These are phyloP conservation scores for Phasianus colchicus DNA, from an alignment of 2,113 vertebrate species.

Conservation along the genomic window DNA sequence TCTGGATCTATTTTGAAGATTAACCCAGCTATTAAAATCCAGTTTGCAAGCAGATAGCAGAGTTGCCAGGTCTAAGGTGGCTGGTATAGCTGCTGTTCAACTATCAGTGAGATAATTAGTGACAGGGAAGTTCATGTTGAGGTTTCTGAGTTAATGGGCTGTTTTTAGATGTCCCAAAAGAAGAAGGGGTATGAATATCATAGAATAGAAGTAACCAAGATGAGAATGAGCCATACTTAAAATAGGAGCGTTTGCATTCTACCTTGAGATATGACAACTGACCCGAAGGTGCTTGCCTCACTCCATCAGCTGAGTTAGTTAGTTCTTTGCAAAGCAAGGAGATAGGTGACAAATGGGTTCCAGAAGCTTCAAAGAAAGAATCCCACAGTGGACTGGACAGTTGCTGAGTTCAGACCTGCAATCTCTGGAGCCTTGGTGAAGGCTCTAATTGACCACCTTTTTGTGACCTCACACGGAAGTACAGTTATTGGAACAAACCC, in stretches of 20 bases:
- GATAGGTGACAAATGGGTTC: neutral
- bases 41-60: neutral
- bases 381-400: neutral
- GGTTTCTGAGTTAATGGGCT: neutral
- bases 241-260: neutral
- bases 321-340: neutral
- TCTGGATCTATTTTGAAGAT: neutral
- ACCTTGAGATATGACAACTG: neutral
- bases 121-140: neutral
- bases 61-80: neutral
- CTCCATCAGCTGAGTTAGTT: fast-evolving
- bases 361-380: neutral
- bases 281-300: neutral
- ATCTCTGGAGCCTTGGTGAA: neutral
- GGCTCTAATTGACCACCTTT: neutral
- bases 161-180: neutral
- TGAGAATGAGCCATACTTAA: neutral
- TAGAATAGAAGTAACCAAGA: neutral
- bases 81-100: neutral
- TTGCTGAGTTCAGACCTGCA: neutral
- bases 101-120: neutral
- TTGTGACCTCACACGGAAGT: neutral
- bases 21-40: neutral
- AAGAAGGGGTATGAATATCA: neutral
- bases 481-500: neutral